These are phyloP conservation scores for Palythoa heliodiscus DNA, from an alignment of 92 coral and sea anemone species.

Conservation along the genomic window DNA sequence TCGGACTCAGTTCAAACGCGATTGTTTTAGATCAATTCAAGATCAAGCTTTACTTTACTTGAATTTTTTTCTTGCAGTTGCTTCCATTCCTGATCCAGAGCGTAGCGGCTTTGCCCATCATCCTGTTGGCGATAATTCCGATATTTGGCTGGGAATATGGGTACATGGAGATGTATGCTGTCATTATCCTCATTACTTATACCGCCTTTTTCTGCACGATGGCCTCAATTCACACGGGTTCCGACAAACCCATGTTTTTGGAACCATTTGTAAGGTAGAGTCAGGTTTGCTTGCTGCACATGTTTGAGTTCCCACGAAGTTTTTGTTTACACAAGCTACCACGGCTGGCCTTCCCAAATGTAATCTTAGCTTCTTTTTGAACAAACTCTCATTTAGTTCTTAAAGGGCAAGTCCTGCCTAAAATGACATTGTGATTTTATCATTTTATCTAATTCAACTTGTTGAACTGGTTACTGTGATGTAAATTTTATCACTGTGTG, in stretches of 20 bases:
- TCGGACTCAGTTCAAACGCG: too few relatives aligned
- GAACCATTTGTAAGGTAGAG: constrained; percentile 35
- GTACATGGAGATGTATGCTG: constrained; percentile 53
- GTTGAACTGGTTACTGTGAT: too few relatives aligned
- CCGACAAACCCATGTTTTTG: constrained; percentile 10
- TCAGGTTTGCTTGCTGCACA: not conserved
- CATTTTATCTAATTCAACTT: too few relatives aligned
- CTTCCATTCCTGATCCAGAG: constrained; percentile 73
- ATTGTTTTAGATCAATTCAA: too few relatives aligned
- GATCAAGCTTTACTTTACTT: not conserved
- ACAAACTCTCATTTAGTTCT: too few relatives aligned
- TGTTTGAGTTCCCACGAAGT: not conserved
- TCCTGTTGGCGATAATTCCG: constrained; percentile 70
- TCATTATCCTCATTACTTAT: constrained; percentile 62
- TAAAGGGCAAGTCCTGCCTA: too few relatives aligned
- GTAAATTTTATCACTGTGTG: too few relatives aligned
- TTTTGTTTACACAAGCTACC: too few relatives aligned
- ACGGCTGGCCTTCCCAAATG: too few relatives aligned
- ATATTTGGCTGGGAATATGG: constrained; percentile 43
- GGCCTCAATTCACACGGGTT: constrained; percentile 39
- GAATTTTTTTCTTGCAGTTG: constrained; percentile 41
- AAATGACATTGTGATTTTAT: too few relatives aligned
- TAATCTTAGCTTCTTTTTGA: too few relatives aligned
- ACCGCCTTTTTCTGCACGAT: constrained; percentile 45
- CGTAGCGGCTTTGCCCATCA: constrained; percentile 71